A percentile compares a stretch with the other conserved stretches of the same genome.
phyloP scores from a whole-genome alignment of 2,113 vertebrate species.

The Boulengeromyrus knoepffleri region DNA sequence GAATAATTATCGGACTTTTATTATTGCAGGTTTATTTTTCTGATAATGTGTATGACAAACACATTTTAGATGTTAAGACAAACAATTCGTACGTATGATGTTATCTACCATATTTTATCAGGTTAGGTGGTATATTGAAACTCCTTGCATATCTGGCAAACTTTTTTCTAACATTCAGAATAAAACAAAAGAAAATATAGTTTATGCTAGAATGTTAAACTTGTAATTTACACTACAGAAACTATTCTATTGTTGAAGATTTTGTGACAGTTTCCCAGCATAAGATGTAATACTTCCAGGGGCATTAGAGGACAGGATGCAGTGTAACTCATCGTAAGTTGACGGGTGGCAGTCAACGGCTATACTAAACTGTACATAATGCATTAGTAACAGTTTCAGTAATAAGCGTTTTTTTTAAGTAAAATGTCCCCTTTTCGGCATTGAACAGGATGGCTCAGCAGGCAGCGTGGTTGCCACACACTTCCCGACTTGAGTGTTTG shows the following conservation, averaged over 20 bases:
- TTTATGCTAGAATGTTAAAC: background rate
- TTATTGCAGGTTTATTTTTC: background rate
- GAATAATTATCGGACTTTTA: background rate
- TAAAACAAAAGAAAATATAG: background rate
- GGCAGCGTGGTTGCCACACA: background rate
- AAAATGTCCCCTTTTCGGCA: background rate
- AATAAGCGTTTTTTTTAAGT: background rate
- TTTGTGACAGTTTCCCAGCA: background rate
- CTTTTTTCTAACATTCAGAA: background rate
- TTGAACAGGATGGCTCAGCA: background rate
- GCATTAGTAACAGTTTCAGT: background rate
- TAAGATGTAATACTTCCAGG: background rate
- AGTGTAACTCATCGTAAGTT: background rate
- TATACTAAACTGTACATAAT: background rate
- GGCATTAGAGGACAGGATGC: background rate
- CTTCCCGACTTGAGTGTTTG: background rate
- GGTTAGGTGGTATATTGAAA: background rate
- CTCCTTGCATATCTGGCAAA: background rate
- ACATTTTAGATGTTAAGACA: background rate
- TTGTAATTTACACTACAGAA: background rate
- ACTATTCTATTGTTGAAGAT: background rate
- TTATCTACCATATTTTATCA: background rate
- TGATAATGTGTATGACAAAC: background rate
- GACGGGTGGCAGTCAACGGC: background rate
- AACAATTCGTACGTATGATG: background rate